Evolutionary conservation across 2,113 vertebrate species (phyloP).

Genomic region (Labeo catla): DNA sequence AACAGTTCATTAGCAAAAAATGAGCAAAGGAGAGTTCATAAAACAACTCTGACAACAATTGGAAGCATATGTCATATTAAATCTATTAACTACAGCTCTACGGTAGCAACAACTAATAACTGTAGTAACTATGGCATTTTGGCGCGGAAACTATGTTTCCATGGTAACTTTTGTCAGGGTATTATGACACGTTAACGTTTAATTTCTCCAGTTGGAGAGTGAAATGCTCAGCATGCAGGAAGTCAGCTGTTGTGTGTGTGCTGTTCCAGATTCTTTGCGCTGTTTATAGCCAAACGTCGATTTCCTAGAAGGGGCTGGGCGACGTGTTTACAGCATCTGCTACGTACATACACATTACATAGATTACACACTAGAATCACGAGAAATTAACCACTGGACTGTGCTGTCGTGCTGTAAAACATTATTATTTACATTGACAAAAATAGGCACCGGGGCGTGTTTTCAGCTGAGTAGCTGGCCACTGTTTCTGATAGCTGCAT

Average conservation of each 20-base stretch:
- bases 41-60: not conserved
- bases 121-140: not conserved
- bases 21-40: not conserved
- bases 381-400: not conserved
- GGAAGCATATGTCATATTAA: not conserved
- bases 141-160: not conserved
- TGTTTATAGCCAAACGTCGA: slow-evolving; percentile 50
- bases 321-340: slow-evolving; percentile 8
- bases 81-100: not conserved
- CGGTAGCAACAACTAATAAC: not conserved
- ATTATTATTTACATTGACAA: slow-evolving; percentile 1
- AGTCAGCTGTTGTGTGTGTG: slow-evolving; percentile 16
- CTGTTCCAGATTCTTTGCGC: slow-evolving; percentile 20
- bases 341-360: not conserved
- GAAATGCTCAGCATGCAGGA: slow-evolving; percentile 31
- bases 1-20: not conserved
- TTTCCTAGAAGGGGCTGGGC: slow-evolving; percentile 50
- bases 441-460: slow-evolving; percentile 17
- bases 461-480: slow-evolving; percentile 11
- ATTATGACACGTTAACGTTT: not conserved
- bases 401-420: not conserved
- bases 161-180: not conserved
- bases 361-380: not conserved
- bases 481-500: not conserved
- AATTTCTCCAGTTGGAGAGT: not conserved